A percentile compares a stretch with the other conserved stretches of the same genome.
Evolutionary conservation across 2,113 vertebrate species (phyloP).

Genomic region (Phainopepla nitens): DNA sequence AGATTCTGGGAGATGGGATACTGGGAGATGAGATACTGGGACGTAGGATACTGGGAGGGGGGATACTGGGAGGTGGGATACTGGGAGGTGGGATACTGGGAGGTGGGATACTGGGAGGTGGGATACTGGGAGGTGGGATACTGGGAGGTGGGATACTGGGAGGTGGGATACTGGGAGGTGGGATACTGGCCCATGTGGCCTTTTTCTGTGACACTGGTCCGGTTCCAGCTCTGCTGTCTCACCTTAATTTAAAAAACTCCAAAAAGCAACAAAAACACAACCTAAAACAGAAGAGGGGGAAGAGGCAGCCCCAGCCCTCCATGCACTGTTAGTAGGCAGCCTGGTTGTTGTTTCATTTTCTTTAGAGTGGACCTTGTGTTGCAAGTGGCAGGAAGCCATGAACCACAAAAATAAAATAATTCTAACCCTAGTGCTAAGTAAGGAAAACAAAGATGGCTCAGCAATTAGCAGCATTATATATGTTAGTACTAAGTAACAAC

Average conservation of each 20-base stretch:
- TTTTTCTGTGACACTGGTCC: not conserved
- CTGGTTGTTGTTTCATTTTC: slow-evolving; percentile 75
- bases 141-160: no score
- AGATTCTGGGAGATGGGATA: no score
- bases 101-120: not conserved
- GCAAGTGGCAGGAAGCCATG: slow-evolving; percentile 78
- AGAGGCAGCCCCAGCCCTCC: slow-evolving; percentile 1
- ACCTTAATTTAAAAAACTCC: not conserved
- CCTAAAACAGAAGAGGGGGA: not conserved
- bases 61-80: no score
- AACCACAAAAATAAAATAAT: slow-evolving; percentile 83
- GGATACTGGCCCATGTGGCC: not conserved
- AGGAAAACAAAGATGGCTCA: slow-evolving; percentile 84
- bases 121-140: no score
- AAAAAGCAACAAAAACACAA: not conserved
- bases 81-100: no score
- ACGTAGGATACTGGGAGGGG: no score
- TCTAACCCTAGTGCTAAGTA: slow-evolving; percentile 80
- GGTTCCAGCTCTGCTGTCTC: not conserved
- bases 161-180: no score
- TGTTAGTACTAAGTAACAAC: slow-evolving; percentile 81
- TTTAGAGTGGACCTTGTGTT: slow-evolving; percentile 77
- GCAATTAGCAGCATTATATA: slow-evolving; percentile 84
- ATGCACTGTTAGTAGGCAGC: slow-evolving; percentile 57
- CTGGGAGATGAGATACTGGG: no score